Evolutionary conservation across 2,797 vertebrate species (phyloP).

Genomic region (Coregonus sp.): DNA sequence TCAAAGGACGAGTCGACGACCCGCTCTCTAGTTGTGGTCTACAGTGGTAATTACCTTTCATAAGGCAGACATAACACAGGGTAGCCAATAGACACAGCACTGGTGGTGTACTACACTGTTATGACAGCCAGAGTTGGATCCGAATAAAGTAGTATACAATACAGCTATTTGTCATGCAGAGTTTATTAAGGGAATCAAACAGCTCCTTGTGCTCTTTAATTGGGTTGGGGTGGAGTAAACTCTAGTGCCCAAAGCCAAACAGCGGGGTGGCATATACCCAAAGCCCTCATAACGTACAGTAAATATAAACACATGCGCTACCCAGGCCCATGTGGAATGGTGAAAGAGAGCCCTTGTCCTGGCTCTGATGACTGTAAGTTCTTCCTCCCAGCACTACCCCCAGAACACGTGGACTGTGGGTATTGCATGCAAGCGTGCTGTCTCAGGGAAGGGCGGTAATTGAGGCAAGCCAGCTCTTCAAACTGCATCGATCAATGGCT

Average conservation of each 20-base stretch:
- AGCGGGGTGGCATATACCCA: constrained; percentile 61
- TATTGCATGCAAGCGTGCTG: constrained; percentile 28
- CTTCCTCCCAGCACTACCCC: constrained; percentile 45
- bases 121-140: constrained; percentile 27
- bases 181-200: constrained; percentile 70
- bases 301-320: constrained; percentile 76
- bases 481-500: constrained; percentile 44
- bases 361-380: constrained; percentile 39
- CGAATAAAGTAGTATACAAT: constrained; percentile 59
- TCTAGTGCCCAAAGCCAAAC: constrained; percentile 60
- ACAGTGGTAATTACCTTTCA: constrained; percentile 57
- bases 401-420: constrained; percentile 33
- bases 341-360: constrained; percentile 72
- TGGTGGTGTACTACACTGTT: constrained; percentile 36
- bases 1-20: too few relatives aligned
- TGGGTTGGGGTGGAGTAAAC: constrained; percentile 63
- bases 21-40: constrained; percentile 14
- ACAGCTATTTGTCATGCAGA: constrained; percentile 58
- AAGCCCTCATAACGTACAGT: constrained; percentile 67
- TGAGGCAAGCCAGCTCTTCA: constrained; percentile 37
- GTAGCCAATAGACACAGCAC: constrained; percentile 42
- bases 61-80: constrained; percentile 65
- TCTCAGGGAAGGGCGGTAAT: constrained; percentile 28
- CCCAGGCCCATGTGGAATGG: constrained; percentile 38
- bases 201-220: constrained; percentile 74